Evolutionary conservation across 2,888 invertebrate genomes (phyloP), one percentile per base, ranked within the genome.

Genomic region (Dexiosoma caninum): DNA sequence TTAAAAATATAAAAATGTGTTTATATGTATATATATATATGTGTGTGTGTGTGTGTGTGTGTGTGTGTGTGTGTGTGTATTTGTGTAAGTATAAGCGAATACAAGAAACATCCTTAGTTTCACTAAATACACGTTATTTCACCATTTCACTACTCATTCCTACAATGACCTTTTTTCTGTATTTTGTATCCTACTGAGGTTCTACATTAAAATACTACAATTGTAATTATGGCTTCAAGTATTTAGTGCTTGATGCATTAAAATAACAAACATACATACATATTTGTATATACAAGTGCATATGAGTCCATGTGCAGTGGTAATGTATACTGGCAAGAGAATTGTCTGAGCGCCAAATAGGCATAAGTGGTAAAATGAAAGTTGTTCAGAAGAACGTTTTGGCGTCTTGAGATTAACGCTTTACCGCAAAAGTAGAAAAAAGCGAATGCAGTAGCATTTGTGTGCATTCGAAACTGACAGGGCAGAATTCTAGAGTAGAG

Each of bases 151-250:
- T 66, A 62, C 60, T 62, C 67, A 57, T 64, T 55, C 62, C 49
- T 37, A 35, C 67, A 81, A 81, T 67, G 80, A 77, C 76, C 67
- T 49, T 72, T 76, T 66, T 59, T 16, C 37, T 27, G 16, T 12
- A 23, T 35, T 32, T n/a, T 40, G 8, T 71, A 44, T 78, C 40
- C 60, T 75, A 53, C 64, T 64, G 57, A 49, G 79, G 60, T 64
- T 71, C 46, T 67, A 57, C 71, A 77, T 72, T 51, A 71, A 77
- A 77, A 74, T 51, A 77, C 69, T 77, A 69, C 66, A 70, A 70
- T 80, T 82, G 80, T 77, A 80, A 75, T 80, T 78, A 82, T 71
- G 71, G 78, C 64, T 64, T 53, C 57, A 72, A 81, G 72, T 74
- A 64, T 72, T 72, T 64, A 74, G 64, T 37, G 72, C 77, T 77